phyloP scores from a whole-genome alignment of 2,113 vertebrate species.

The Megaleporinus macrocephalus region DNA sequence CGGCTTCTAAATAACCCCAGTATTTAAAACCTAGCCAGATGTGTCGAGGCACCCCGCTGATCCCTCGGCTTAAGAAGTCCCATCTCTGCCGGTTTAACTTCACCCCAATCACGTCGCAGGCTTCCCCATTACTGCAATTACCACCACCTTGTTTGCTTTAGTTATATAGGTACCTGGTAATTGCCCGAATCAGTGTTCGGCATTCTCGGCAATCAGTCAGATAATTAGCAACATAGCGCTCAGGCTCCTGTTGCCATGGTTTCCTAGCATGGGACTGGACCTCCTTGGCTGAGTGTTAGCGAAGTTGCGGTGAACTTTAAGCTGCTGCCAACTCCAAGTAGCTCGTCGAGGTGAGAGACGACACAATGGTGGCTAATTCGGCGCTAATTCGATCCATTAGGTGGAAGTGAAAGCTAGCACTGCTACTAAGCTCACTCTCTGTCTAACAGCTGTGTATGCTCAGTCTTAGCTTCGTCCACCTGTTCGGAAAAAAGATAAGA shows the following conservation, averaged over 20 bases:
- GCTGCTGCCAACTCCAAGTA: constrained; percentile 59
- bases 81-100: constrained; percentile 51
- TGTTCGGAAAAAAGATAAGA: no score
- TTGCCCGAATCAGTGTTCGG: constrained; percentile 73
- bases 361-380: constrained; percentile 60
- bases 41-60: constrained; percentile 32
- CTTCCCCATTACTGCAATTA: constrained; percentile 60
- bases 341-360: constrained; percentile 29
- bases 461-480: background rate
- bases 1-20: background rate
- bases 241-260: constrained; percentile 69
- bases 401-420: constrained; percentile 38
- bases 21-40: constrained; percentile 56
- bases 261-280: constrained; percentile 63
- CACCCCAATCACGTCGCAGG: constrained; percentile 54
- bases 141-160: constrained; percentile 64
- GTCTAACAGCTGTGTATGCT: constrained; percentile 62
- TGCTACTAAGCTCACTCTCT: constrained; percentile 48
- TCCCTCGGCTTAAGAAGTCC: constrained; percentile 2
- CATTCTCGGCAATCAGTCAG: constrained; percentile 66
- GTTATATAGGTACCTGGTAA: constrained; percentile 67
- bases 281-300: constrained; percentile 50
- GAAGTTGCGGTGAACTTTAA: background rate
- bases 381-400: constrained; percentile 76
- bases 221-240: constrained; percentile 57